Evolutionary conservation across 2,797 vertebrate genomes (phyloP), one percentile per base, ranked within the genome.

Genomic region (Apogon hyalosoma): DNA sequence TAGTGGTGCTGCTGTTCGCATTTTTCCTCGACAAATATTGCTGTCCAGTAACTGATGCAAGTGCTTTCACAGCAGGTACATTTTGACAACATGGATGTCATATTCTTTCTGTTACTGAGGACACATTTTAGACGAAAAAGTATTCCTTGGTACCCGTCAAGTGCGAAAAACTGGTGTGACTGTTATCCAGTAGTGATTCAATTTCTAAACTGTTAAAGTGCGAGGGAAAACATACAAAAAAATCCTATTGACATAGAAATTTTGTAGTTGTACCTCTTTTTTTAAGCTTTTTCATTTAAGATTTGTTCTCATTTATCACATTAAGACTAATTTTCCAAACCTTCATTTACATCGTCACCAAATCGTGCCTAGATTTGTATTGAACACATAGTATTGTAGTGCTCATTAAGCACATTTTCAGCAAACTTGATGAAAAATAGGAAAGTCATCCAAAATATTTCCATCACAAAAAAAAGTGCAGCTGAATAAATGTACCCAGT

Each of bases 1-100:
- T 19, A 38, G 45, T 36, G 42, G 24, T 66, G 73, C 79, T 79
- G 80, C 76, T 77, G 65, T 69, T 84, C 80, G 58, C 54, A 65
- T 63, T 57, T 50, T 66, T 19, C 16, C 69, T 82, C 58, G 48
- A 74, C 80, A 83, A 85, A 82, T 74, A 76, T 76, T 65, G 55
- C 57, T 65, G 69, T 73, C 71, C 86, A 73, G 82, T 73, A 74
- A 79, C 60, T 73, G 56, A 81, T 83, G 78, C 53, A 62, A 77
- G 72, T 66, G 71, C 24, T 56, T 65, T 73, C 65, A 75, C 72
- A 58, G 49, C 53, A 43, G 52, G 73, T 39, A 14, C 54, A 59
- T 60, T 79, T 73, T 58, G 57, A 83, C 80, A 76, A 66, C 62
- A 71, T n/a, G 9, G 65, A 64, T 51, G 50, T 39, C 52, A 48